Evolutionary conservation across 2,888 invertebrate genomes (phyloP), one percentile per base, ranked within the genome.

Genomic region (Macrostomum cliftonense): DNA sequence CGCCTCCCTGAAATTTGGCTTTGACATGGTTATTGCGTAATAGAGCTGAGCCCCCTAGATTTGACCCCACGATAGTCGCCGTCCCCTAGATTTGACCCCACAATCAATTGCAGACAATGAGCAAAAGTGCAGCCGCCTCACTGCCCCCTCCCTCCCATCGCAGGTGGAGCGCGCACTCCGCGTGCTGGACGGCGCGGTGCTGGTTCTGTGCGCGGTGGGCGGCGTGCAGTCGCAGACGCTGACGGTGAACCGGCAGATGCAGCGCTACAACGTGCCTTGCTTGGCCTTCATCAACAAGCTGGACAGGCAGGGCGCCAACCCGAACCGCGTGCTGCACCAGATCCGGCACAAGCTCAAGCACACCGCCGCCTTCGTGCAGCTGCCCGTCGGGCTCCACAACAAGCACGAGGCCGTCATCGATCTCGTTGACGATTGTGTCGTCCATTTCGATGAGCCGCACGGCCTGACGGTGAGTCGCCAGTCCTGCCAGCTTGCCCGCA

Each of bases 161-260:
- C 28, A 28, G 28, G 87, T 97, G 0, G 97, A 97, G 68, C 76
- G 97, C 70, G 87, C 95, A 0, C 72, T 95, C 50, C 76, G 95
- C 54, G 93, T 95, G 1, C 71, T 97, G 47, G 95, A 95, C 65
- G 93, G 91, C 43, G 97, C 97, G 1, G 75, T 97, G 40, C 72
- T 93, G 38, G 95, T 97, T 0, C 73, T 97, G 9, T 97, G 97
- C 72, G 82, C 87, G 2, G 95, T 97, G 0, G 95, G 95, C 14
- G 97, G 97, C 17, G 95, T 97, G 0, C 97, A 97, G 67, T 88
- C 88, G 68, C 97, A 97, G 71, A 93, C 95, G 0, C 73, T 91
- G 58, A 97, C 97, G 0, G 97, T 97, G 0, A 40, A 40, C 19
- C 74, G 89, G 45, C 97, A 97, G 73, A 91, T 97, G 87, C 83